A percentile compares a stretch with the other conserved stretches of the same genome.
Evolutionary conservation across 2,888 invertebrate genomes (phyloP).

Genomic region (Megamerina dolium): DNA sequence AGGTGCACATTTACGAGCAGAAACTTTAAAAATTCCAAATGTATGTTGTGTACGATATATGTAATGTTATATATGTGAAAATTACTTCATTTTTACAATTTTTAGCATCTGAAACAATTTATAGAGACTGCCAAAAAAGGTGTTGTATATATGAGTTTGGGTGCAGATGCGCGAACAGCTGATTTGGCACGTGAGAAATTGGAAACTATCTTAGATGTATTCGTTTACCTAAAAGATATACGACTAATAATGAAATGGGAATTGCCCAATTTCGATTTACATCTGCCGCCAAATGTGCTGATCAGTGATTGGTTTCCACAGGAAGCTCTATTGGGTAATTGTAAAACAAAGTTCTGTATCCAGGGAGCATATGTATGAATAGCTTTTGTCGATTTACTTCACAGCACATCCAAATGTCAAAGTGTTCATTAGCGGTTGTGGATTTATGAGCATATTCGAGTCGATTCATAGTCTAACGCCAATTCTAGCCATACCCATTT

Average conservation of each 20-base stretch:
- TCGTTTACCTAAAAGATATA: conserved; percentile 37
- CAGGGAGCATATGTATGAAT: no score
- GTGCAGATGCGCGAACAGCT: conserved; percentile 42
- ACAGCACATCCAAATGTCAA: conserved; percentile 54
- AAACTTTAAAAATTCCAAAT: conserved; percentile 27
- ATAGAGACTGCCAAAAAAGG: conserved; percentile 46
- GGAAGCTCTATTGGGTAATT: conserved; percentile 43
- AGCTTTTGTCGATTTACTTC: no score
- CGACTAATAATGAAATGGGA: conserved; percentile 54
- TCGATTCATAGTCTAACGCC: conserved; percentile 51
- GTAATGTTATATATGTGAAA: neutral
- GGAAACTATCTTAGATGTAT: conserved; percentile 34
- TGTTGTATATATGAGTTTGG: conserved; percentile 50
- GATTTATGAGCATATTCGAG: conserved; percentile 55
- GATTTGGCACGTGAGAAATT: conserved; percentile 45
- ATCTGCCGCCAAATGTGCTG: conserved; percentile 45
- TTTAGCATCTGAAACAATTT: conserved; percentile 36
- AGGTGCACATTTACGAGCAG: conserved; percentile 35
- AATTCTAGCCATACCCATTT: conserved; percentile 53
- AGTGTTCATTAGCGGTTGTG: conserved; percentile 57
- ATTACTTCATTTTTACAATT: conserved; percentile 3
- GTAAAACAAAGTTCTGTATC: neutral
- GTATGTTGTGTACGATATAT: conserved; percentile 22
- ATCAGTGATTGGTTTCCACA: conserved; percentile 47
- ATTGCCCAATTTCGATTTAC: conserved; percentile 26